A percentile compares a stretch with the other conserved stretches of the same genome.
Conservation (phyloP, 2,888 invertebrate genomes). For the Andricus curvator region DNA sequence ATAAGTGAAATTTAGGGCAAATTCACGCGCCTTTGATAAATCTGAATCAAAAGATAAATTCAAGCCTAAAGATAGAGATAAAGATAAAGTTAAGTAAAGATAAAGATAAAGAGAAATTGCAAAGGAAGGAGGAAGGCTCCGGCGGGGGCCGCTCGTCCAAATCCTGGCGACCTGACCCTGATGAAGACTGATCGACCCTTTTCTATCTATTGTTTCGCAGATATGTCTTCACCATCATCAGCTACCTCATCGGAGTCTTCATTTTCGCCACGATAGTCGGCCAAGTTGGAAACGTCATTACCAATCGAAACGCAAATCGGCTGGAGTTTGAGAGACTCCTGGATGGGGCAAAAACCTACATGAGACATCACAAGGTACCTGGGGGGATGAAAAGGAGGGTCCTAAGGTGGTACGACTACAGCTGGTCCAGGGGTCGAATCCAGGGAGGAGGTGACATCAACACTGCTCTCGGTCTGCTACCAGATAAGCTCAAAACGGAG, state of each 20-base stretch:
- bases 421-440: conserved; percentile 97
- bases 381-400: conserved; percentile 98
- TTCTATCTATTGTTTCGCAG: conserved; percentile 79
- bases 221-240: conserved; percentile 97
- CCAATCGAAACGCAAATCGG: conserved; percentile 96
- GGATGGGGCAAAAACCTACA: conserved; percentile 98
- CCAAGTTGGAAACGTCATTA: conserved; percentile 98
- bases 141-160: conserved; percentile 77
- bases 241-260: conserved; percentile 98
- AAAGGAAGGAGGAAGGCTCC: conserved; percentile 74
- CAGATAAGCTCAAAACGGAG: conserved; percentile 98
- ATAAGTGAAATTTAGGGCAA: neutral
- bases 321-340: conserved; percentile 95
- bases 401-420: conserved; percentile 98
- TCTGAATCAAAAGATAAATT: neutral
- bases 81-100: conserved; percentile 23
- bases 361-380: conserved; percentile 98
- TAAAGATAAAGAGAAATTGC: conserved; percentile 42
- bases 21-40: neutral
- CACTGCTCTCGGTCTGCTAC: conserved; percentile 93
- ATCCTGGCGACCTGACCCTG: conserved; percentile 61
- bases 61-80: neutral
- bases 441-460: conserved; percentile 98
- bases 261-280: conserved; percentile 99
- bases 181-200: conserved; percentile 67